Percentiles rank a stretch among this genome's conserved stretches.
Evolutionary conservation across 2,888 invertebrate genomes (phyloP).

Genomic region (Saturnia japonica): DNA sequence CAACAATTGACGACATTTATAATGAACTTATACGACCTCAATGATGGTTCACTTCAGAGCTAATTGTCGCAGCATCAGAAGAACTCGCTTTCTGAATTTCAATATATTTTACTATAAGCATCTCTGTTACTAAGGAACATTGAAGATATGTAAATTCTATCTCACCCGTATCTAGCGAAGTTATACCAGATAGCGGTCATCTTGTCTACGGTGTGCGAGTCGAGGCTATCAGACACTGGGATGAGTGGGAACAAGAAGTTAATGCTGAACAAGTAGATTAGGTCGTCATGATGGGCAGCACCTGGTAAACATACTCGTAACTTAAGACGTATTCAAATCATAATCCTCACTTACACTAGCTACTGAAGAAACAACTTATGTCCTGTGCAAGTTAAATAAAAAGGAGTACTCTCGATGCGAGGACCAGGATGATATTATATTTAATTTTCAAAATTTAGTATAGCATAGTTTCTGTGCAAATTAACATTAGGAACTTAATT

Average conservation of each 20-base stretch:
- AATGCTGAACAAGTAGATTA: constrained; percentile 74
- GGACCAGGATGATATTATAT: too few relatives aligned
- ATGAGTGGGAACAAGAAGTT: constrained; percentile 63
- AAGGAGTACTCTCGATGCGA: too few relatives aligned
- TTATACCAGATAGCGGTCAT: constrained; percentile 72
- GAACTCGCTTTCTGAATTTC: neutral
- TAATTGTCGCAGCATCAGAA: neutral
- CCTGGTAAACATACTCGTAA: constrained; percentile 49
- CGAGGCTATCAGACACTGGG: constrained; percentile 47
- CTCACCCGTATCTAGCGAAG: constrained; percentile 75
- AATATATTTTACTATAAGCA: neutral
- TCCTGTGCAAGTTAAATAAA: too few relatives aligned
- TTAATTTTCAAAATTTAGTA: too few relatives aligned
- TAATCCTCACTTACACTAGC: neutral
- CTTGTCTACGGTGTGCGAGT: constrained; percentile 65
- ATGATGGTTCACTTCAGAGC: neutral
- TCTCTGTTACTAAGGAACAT: neutral
- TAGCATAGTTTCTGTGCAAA: too few relatives aligned
- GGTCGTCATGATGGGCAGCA: constrained; percentile 72
- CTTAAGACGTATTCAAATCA: neutral
- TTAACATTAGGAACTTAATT: too few relatives aligned
- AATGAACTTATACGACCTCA: neutral
- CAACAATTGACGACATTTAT: too few relatives aligned
- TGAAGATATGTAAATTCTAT: neutral
- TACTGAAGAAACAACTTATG: too few relatives aligned